Base-by-base conservation (phyloP, 2,113 vertebrate genomes). In the Lophochroa leadbeateri region DNA sequence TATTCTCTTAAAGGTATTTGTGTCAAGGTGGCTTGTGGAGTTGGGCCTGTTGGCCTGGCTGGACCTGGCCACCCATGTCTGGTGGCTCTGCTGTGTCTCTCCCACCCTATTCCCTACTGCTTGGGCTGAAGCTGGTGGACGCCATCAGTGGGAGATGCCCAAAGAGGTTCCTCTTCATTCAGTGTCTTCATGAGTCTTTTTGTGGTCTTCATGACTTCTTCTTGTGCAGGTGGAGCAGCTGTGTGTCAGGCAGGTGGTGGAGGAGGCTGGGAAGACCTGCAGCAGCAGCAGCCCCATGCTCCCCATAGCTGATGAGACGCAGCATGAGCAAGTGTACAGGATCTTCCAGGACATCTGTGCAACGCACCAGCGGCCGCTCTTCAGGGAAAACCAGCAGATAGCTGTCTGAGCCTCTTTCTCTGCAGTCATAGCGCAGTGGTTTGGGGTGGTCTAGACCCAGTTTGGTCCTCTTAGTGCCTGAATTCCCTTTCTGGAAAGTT, bases 301-400 rank as follows among this genome's bases (percentile, higher is more conserved):
- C 4, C 97, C 94, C 33, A 7, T 92, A 3, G 85, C 93, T 0
- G 98, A 98, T 5, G 98, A 98, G 65, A 69, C 95, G 0, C 97
- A 95, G 63, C 96, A 96, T 0, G 98, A 98, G 7, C 98, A 97
- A 57, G 75, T 97, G 80, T 98, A 97, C 77, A 96, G 98, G 69
- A 97, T 98, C 95, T 98, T 98, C 70, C 97, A 98, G 19, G 98
- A 98, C 71, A 95, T 98, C 29, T 98, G 98, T 2, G 86, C 97
- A 17, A 97, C 97, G 20, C 98, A 96, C 97, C 98, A 98, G 95
- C 98, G 99, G 86, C 88, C 98, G 2, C 98, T 99, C 90, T 99
- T 99, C 97, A 98, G 99, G 87, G 99, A 99, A 88, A 99, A 98
- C 96, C 98, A 99, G 57, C 98, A 99, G 92, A 99, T 99, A 84